Conservation (phyloP, 2,113 vertebrate genomes). For the Rhynchomys soricoides region DNA sequence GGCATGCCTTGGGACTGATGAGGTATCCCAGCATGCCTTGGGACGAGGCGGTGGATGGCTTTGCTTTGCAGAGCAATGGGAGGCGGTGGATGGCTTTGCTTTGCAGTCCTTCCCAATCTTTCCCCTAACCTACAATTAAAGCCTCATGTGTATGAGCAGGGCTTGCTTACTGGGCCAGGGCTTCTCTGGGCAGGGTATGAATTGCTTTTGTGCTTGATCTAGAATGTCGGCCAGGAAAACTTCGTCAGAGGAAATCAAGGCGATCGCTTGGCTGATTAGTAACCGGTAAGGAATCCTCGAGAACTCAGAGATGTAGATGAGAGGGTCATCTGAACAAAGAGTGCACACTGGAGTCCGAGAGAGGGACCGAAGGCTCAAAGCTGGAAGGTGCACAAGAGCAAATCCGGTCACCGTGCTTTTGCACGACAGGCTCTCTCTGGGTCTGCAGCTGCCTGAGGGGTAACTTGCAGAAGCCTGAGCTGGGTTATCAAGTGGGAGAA, state of each 20-base stretch:
- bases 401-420: constrained; percentile 52
- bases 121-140: constrained; percentile 45
- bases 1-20: not conserved
- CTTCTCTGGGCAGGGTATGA: not conserved
- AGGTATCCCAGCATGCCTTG: not conserved
- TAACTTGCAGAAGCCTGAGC: constrained; percentile 55
- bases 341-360: constrained; percentile 3
- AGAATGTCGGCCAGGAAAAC: constrained; percentile 51
- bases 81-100: constrained; percentile 6
- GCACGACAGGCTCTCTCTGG: not conserved
- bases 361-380: constrained; percentile 27
- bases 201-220: constrained; percentile 48
- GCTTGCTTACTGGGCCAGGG: constrained; percentile 37
- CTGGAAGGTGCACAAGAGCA: constrained; percentile 55
- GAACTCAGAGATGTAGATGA: constrained; percentile 54
- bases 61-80: not conserved
- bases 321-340: constrained; percentile 15
- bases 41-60: not conserved
- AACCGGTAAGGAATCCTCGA: constrained; percentile 50
- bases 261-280: constrained; percentile 41
- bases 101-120: constrained; percentile 23
- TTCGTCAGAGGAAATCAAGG: constrained; percentile 65
- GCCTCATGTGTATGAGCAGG: not conserved
- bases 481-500: constrained; percentile 53
- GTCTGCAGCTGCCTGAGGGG: constrained; percentile 62